These are phyloP conservation scores for Caenorhabditis remanei DNA, from an alignment of 1,140 invertebrate genomes.

Conservation along the genomic window DNA sequence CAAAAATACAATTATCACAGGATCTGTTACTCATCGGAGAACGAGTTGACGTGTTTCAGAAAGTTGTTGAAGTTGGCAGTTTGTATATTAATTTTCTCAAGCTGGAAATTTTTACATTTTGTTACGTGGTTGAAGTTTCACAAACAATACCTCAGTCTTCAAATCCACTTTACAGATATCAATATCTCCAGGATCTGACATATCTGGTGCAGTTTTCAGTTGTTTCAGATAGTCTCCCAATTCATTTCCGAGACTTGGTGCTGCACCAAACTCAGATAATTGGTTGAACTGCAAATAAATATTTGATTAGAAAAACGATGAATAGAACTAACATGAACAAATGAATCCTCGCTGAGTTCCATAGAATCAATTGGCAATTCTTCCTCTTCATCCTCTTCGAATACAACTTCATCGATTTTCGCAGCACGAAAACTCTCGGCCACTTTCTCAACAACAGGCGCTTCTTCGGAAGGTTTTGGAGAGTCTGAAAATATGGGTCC, in stretches of 20 bases:
- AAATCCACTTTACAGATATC: slow-evolving; percentile 37
- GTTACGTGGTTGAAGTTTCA: not conserved
- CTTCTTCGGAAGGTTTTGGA: slow-evolving; percentile 14
- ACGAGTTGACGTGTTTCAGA: slow-evolving; percentile 38
- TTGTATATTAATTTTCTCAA: not conserved
- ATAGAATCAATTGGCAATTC: slow-evolving; percentile 38
- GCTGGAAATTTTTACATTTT: not conserved
- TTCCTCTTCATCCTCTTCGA: slow-evolving; percentile 35
- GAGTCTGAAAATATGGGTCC: slow-evolving; percentile 3
- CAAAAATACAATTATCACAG: not conserved
- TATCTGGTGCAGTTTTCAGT: slow-evolving; percentile 12
- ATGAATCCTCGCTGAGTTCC: slow-evolving; percentile 42
- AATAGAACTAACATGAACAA: slow-evolving; percentile 20
- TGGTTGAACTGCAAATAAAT: not conserved
- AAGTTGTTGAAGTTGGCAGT: slow-evolving; percentile 15
- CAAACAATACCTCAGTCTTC: slow-evolving; percentile 16
- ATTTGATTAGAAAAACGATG: not conserved
- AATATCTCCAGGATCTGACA: slow-evolving; percentile 8
- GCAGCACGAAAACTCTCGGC: slow-evolving; percentile 35
- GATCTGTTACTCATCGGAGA: slow-evolving; percentile 1
- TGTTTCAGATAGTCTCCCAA: slow-evolving; percentile 49
- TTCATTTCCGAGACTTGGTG: slow-evolving; percentile 38
- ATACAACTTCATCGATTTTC: slow-evolving; percentile 17
- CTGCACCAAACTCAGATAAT: slow-evolving; percentile 8
- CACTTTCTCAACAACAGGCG: not conserved